Base-by-base conservation (phyloP, 2,888 invertebrate genomes). In the Podotricha telesiphe region DNA sequence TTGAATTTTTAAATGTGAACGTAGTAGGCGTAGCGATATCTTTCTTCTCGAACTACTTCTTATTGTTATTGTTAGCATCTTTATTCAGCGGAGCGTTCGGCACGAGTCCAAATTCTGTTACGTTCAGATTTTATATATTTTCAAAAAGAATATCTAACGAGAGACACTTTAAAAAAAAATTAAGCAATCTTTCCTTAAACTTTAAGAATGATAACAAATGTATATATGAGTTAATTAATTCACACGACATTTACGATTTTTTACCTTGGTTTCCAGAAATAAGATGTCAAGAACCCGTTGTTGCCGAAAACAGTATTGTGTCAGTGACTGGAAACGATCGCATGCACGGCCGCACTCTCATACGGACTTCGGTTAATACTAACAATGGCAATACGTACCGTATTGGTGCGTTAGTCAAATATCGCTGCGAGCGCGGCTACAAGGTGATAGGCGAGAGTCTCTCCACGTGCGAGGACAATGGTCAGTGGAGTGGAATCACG, bases 321-420 rank as follows among this genome's bases (percentile, higher is more conserved):
- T 97, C 98, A 0, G 97, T 98, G 42, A 97, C 98, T 0, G 97
- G 97, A 64, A 98, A 98, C 82, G 98, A 98, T 83, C 94, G 98
- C 63, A 96, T 96, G 94, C 97, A 97, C 81, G 97, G 97, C 0
- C 94, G 97, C 34, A 97, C 97, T 0, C 88, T 97, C 19, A 96
- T 97, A 74, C 93, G 96, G 50, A 97, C 97, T 0, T 95, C 50
- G 0, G 96, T 96, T 63, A 94, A 94, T 69, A 93, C 94, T 1
- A 95, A 94, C 77, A 94, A 94, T 11, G 95, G 96, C 0, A 95
- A 96, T 70, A 96, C 97, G 0, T 98, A 97, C 87, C 96, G 97
- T 68, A 97, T 98, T 74, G 96, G 97, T 0, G 96, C 98, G 0
- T 88, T 97, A 19, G 96, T 96, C 0, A 98, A 98, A 84, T 98